phyloP scores from a whole-genome alignment of 2,113 vertebrate genomes.

The Lepisosteus oculatus region DNA sequence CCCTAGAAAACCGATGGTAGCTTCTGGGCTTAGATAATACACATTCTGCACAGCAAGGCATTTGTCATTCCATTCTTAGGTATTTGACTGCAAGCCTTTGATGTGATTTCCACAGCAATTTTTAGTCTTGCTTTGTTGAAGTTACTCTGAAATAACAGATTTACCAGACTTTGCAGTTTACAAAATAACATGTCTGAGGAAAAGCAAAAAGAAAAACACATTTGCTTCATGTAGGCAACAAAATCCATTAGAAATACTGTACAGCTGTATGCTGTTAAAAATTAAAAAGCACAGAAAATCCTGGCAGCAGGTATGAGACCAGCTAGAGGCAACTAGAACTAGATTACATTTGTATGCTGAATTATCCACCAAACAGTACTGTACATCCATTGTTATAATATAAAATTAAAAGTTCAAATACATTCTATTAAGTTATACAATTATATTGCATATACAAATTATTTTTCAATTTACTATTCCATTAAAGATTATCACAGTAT shows the following conservation, averaged over 20 bases:
- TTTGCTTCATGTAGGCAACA: neutral
- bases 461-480: no score
- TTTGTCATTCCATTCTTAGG: constrained; percentile 14
- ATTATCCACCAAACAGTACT: no score
- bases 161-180: neutral
- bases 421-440: no score
- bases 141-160: constrained; percentile 4
- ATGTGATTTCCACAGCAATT: constrained; percentile 17
- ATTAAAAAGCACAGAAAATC: no score
- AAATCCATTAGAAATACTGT: neutral
- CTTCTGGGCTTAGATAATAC: neutral
- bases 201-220: neutral
- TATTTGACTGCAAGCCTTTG: constrained; percentile 20
- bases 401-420: no score
- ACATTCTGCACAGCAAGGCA: constrained; percentile 19
- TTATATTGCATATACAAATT: no score
- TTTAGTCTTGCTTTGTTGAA: constrained; percentile 12
- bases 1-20: neutral
- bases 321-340: neutral
- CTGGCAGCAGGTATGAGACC: neutral
- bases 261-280: no score
- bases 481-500: neutral
- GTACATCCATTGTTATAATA: no score
- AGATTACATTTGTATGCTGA: no score
- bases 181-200: constrained; percentile 7